phyloP scores from a whole-genome alignment of 2,888 invertebrate species.

The Callimorpha dominula region DNA sequence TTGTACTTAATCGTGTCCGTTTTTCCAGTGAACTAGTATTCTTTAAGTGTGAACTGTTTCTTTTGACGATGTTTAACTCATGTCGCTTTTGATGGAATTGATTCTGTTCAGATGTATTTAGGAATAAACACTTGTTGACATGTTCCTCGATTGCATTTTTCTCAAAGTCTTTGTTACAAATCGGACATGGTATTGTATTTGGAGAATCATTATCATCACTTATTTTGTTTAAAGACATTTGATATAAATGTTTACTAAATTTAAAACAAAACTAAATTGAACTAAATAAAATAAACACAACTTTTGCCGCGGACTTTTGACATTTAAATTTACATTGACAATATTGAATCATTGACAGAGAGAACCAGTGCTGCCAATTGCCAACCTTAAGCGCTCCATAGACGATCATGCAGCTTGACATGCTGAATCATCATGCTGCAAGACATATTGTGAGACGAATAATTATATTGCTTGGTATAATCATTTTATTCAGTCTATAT shows the following conservation, averaged over 20 bases:
- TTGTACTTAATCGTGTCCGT: constrained; percentile 59
- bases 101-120: constrained; percentile 72
- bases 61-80: constrained; percentile 59
- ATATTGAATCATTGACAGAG: too few relatives aligned
- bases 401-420: too few relatives aligned
- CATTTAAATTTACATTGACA: too few relatives aligned
- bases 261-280: not conserved
- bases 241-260: not conserved
- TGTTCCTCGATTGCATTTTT: constrained; percentile 87
- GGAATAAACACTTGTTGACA: constrained; percentile 90
- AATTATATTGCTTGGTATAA: too few relatives aligned
- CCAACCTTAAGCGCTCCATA: too few relatives aligned
- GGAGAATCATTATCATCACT: constrained; percentile 22
- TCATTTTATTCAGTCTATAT: too few relatives aligned
- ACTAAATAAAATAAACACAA: not conserved
- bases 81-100: constrained; percentile 30
- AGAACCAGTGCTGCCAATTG: too few relatives aligned
- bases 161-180: constrained; percentile 87
- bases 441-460: too few relatives aligned
- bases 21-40: constrained; percentile 61
- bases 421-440: too few relatives aligned
- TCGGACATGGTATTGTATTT: constrained; percentile 84
- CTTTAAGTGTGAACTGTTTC: constrained; percentile 60
- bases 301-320: not conserved
- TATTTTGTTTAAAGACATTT: constrained; percentile 43